Conservation (phyloP, 1,140 invertebrate species). For the Polypedilum pembai region DNA sequence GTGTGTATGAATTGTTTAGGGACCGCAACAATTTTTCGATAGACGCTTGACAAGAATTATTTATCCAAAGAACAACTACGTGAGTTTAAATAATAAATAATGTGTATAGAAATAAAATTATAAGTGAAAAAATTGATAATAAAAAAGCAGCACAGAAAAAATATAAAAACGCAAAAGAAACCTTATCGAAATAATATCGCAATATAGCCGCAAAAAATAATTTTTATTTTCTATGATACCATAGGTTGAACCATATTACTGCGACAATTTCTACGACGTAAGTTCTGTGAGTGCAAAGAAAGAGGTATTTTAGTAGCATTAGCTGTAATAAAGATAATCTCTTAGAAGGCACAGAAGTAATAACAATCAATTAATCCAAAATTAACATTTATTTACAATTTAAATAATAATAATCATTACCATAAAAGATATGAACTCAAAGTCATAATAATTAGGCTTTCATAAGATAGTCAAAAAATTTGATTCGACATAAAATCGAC, state of each 20-base stretch:
- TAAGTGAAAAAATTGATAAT: neutral
- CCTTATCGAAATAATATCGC: neutral
- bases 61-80: neutral
- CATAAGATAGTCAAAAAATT: too few relatives aligned
- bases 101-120: neutral
- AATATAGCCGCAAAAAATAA: neutral
- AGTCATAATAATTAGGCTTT: too few relatives aligned
- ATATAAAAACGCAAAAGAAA: neutral
- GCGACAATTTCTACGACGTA: neutral
- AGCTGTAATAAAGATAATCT: too few relatives aligned
- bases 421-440: too few relatives aligned
- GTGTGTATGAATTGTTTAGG: neutral
- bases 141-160: neutral
- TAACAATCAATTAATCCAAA: too few relatives aligned
- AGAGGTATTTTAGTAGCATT: neutral
- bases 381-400: too few relatives aligned
- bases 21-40: neutral
- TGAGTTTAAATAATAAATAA: neutral
- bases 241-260: conserved; percentile 8
- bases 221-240: neutral
- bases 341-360: too few relatives aligned
- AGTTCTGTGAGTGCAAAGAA: neutral
- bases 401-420: too few relatives aligned
- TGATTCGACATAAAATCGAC: too few relatives aligned
- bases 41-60: neutral